These are phyloP conservation scores for Morbakka virulenta DNA, from an alignment of 30 jellyfish, hydroid and myxozoan species.

Conservation along the genomic window DNA sequence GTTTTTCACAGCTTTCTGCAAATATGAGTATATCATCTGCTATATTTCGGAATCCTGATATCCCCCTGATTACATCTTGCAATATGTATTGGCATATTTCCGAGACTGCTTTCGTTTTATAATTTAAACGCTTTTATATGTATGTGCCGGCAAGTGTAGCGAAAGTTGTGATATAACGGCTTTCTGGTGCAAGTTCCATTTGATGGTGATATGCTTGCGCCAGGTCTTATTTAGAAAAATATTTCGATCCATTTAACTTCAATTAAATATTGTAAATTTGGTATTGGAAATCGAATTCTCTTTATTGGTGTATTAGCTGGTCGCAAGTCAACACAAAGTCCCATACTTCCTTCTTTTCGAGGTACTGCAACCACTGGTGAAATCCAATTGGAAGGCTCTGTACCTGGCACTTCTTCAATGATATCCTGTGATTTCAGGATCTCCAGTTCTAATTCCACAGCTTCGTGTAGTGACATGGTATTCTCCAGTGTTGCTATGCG, in stretches of 20 bases:
- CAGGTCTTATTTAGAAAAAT: too few relatives aligned
- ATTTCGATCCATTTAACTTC: too few relatives aligned
- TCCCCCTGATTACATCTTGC: constrained; percentile 21
- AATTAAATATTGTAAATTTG: too few relatives aligned
- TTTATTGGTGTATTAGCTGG: too few relatives aligned
- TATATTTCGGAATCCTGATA: constrained; percentile 17
- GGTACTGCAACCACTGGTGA: constrained; percentile 28
- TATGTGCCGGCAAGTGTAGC: too few relatives aligned
- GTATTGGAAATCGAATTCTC: too few relatives aligned
- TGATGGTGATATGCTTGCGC: too few relatives aligned
- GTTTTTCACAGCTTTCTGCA: neutral
- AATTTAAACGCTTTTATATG: constrained; percentile 15
- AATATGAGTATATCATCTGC: neutral
- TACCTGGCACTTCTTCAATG: constrained; percentile 41
- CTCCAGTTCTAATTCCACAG: constrained; percentile 39
- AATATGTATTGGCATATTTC: constrained; percentile 34
- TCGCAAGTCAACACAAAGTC: too few relatives aligned
- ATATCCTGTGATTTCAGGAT: constrained; percentile 28
- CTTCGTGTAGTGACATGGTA: too few relatives aligned
- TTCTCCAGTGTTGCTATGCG: too few relatives aligned
- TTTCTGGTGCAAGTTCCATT: too few relatives aligned
- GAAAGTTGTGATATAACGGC: too few relatives aligned
- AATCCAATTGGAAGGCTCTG: neutral
- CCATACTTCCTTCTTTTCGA: constrained; percentile 17
- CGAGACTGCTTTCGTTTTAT: constrained; percentile 31